Percentiles rank a stretch among this genome's conserved stretches.
Evolutionary conservation across 1,140 invertebrate species (phyloP).

Genomic region (Chrysoperla carnea): DNA sequence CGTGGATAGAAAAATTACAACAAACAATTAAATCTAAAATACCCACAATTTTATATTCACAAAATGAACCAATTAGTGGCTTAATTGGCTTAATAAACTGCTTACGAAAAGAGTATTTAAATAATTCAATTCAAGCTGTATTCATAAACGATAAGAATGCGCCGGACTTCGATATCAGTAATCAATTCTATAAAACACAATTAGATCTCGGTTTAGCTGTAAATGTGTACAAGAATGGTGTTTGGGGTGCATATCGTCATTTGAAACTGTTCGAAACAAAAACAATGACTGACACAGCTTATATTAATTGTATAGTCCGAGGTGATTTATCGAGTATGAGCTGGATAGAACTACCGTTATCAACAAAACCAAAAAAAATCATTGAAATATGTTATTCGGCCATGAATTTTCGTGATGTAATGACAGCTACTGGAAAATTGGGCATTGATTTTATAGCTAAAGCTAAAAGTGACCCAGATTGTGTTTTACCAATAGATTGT

Average conservation of each 20-base stretch:
- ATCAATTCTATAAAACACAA: conserved; percentile 44
- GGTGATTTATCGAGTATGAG: conserved; percentile 71
- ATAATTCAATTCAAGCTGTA: conserved; percentile 38
- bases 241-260: conserved; percentile 70
- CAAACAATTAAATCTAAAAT: conserved; percentile 31
- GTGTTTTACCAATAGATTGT: conserved; percentile 30
- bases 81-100: conserved; percentile 68
- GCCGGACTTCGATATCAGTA: conserved; percentile 40
- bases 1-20: conserved; percentile 34
- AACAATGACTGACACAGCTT: conserved; percentile 19
- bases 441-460: conserved; percentile 35
- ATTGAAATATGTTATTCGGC: conserved; percentile 36
- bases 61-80: conserved; percentile 48
- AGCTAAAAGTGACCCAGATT: conserved; percentile 37
- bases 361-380: not conserved
- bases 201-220: conserved; percentile 51
- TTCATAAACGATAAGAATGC: conserved; percentile 44
- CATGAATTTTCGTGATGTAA: conserved; percentile 62
- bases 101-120: conserved; percentile 45
- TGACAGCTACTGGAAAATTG: conserved; percentile 58
- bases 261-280: too few species aligned
- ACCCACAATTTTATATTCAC: conserved; percentile 35
- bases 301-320: conserved; percentile 53
- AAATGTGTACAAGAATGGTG: conserved; percentile 57
- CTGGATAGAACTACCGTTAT: conserved; percentile 52